Conservation (phyloP, 2,888 invertebrate genomes). For the Rhagonycha lutea region DNA sequence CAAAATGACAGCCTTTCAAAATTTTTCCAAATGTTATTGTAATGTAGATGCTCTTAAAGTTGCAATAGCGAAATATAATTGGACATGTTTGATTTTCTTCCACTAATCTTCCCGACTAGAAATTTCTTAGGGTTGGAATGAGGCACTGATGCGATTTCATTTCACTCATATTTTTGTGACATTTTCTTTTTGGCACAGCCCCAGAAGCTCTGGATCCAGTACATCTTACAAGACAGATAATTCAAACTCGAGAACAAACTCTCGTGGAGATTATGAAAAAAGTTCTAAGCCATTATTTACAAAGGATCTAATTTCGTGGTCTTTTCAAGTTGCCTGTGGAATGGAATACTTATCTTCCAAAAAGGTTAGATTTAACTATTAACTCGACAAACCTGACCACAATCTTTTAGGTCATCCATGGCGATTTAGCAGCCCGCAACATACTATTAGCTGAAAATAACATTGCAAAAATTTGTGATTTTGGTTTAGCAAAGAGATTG, state of each 20-base stretch:
- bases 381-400: neutral
- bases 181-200: constrained; percentile 89
- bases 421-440: constrained; percentile 89
- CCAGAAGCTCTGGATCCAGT: neutral
- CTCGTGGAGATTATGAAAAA: constrained; percentile 75
- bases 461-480: constrained; percentile 95
- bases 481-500: constrained; percentile 90
- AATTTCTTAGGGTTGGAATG: no score
- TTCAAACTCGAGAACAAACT: constrained; percentile 80
- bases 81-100: constrained; percentile 65
- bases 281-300: constrained; percentile 74
- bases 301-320: constrained; percentile 85
- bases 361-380: constrained; percentile 64
- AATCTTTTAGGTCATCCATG: constrained; percentile 71
- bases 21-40: no score
- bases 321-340: constrained; percentile 91
- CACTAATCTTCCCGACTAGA: no score
- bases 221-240: constrained; percentile 57
- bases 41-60: no score
- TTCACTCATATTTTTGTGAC: constrained; percentile 85
- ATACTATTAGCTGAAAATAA: constrained; percentile 86
- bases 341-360: constrained; percentile 93
- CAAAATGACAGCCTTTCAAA: no score
- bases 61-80: no score
- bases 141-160: no score